These are phyloP conservation scores for Aleiodes sp. DNA, from an alignment of 1,140 invertebrate species.

Conservation along the genomic window DNA sequence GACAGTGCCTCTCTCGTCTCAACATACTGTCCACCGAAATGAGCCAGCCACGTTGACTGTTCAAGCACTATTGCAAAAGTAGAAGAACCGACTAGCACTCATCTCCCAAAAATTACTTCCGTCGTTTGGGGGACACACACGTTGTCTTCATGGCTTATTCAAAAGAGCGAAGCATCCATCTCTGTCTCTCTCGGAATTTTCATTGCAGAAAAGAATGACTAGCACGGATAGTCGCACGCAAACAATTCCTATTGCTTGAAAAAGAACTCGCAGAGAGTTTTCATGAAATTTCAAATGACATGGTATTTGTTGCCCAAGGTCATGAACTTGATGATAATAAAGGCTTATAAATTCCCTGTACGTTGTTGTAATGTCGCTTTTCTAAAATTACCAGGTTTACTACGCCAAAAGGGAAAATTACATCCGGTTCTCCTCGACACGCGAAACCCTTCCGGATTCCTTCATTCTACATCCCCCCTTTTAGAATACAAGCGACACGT, in stretches of 20 bases:
- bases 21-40: conserved; percentile 54
- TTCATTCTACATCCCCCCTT: background rate
- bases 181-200: too few relatives aligned
- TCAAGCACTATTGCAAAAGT: conserved; percentile 61
- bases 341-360: background rate
- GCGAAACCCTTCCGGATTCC: conserved; percentile 24
- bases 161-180: too few relatives aligned
- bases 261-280: too few relatives aligned
- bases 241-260: background rate
- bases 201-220: background rate
- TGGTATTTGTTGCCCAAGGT: conserved; percentile 6
- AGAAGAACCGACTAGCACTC: conserved; percentile 48
- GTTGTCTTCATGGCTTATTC: conserved; percentile 27
- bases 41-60: conserved; percentile 64
- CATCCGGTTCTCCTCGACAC: conserved; percentile 20
- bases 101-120: conserved; percentile 66
- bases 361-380: conserved; percentile 2
- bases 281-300: background rate
- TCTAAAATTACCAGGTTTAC: conserved; percentile 26
- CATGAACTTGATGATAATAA: conserved; percentile 5
- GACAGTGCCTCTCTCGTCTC: conserved; percentile 42
- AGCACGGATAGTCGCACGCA: conserved; percentile 1
- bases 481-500: background rate
- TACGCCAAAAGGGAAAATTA: conserved; percentile 25
- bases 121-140: conserved; percentile 38